Evolutionary conservation across 2,113 vertebrate species (phyloP).

Genomic region (Trichechus manatus): DNA sequence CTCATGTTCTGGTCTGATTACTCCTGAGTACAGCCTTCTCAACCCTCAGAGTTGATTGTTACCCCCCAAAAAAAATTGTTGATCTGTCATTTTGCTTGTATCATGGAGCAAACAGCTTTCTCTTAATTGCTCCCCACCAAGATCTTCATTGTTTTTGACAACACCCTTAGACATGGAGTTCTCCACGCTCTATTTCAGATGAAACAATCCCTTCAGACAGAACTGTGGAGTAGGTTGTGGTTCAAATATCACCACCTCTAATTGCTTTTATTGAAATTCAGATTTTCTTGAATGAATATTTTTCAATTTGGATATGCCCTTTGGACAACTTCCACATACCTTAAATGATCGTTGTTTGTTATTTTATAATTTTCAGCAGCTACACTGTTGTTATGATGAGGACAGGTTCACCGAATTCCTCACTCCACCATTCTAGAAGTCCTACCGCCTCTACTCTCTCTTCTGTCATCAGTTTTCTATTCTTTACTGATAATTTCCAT

Average conservation of each 20-base stretch:
- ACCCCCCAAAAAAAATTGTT: background rate
- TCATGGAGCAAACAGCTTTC: background rate
- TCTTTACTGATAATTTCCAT: background rate
- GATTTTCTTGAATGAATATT: background rate
- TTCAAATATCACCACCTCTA: background rate
- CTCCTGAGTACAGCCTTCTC: background rate
- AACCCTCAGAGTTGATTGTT: no score
- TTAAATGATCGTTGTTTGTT: background rate
- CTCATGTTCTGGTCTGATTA: background rate
- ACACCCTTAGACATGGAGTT: background rate
- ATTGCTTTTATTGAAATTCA: background rate
- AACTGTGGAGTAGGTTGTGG: background rate
- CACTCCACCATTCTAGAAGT: rapidly evolving
- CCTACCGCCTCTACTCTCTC: background rate
- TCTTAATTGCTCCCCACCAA: background rate
- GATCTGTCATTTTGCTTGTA: background rate
- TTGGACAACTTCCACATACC: background rate
- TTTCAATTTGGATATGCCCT: background rate
- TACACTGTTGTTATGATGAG: background rate
- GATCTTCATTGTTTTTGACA: background rate
- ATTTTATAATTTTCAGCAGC: background rate
- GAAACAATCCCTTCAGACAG: background rate
- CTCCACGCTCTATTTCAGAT: background rate
- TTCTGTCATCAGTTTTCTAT: background rate
- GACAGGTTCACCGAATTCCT: background rate